phyloP scores from a whole-genome alignment of 2,113 vertebrate genomes.

The Chaetodon trifascialis region DNA sequence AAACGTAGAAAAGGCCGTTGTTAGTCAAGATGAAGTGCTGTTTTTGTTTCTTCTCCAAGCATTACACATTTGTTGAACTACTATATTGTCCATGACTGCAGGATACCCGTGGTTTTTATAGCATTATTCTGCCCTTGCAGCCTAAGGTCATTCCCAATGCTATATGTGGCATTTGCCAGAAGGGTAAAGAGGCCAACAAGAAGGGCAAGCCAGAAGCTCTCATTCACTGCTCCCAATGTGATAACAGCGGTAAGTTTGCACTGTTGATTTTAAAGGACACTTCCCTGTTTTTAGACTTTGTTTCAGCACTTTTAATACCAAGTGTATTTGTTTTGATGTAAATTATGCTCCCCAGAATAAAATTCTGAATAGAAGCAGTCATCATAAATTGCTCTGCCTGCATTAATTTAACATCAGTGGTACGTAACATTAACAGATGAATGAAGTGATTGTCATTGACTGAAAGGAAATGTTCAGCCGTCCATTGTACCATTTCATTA shows the following conservation, averaged over 20 bases:
- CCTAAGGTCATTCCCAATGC: constrained; percentile 99
- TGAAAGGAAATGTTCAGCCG: background rate
- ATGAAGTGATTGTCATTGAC: background rate
- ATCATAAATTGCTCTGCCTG: background rate
- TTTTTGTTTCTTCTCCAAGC: constrained; percentile 12
- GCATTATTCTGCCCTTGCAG: constrained; percentile 99
- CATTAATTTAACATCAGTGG: background rate
- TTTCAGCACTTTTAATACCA: background rate
- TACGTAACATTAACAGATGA: background rate
- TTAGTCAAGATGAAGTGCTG: background rate
- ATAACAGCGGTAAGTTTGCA: constrained; percentile 95
- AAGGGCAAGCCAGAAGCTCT: constrained; percentile 95
- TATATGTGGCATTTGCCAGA: constrained; percentile 99
- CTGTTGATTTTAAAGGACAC: constrained; percentile 27
- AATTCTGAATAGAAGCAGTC: background rate
- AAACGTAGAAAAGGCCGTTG: background rate
- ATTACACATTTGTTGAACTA: constrained; percentile 30
- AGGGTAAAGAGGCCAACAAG: constrained; percentile 99
- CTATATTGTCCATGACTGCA: constrained; percentile 64
- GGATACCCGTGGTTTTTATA: constrained; percentile 88
- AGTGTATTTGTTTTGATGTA: background rate
- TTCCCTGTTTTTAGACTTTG: constrained; percentile 7
- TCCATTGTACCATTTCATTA: constrained; percentile 3
- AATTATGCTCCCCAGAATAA: background rate
- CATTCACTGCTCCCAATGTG: constrained; percentile 99